Percentiles rank a stretch among this genome's conserved stretches.
phyloP scores from a whole-genome alignment of 2,797 vertebrate genomes.

The Megaceryle alcyon region DNA sequence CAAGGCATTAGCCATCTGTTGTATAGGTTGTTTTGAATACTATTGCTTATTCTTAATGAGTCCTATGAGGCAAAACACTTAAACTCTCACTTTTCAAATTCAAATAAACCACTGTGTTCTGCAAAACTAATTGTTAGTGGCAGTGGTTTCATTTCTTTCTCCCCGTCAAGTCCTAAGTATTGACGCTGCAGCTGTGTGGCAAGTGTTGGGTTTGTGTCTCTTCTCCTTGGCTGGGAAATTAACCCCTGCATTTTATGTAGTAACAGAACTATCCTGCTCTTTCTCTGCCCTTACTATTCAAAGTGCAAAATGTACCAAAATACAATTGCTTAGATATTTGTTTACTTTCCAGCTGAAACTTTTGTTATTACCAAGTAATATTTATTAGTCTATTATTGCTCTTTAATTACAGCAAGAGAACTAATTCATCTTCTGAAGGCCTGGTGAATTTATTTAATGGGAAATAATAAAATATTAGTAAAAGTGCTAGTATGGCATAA shows the following conservation, averaged over 20 bases:
- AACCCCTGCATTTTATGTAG: not conserved
- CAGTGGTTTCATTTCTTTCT: not conserved
- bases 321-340: not conserved
- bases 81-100: slow-evolving; percentile 56
- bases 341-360: not conserved
- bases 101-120: slow-evolving; percentile 14
- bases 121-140: not conserved
- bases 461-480: not conserved
- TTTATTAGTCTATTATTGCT: not conserved
- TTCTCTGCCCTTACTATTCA: not conserved
- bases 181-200: not conserved
- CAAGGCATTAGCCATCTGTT: slow-evolving; percentile 42
- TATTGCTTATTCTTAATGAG: slow-evolving; percentile 15
- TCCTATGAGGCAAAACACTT: slow-evolving; percentile 41
- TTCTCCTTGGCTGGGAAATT: not conserved
- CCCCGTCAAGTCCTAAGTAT: not conserved
- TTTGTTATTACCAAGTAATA: not conserved
- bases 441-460: not conserved
- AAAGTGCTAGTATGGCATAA: not conserved
- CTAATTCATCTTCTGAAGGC: not conserved
- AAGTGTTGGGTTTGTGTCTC: not conserved
- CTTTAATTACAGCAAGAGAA: not conserved
- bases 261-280: not conserved
- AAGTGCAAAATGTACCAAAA: not conserved
- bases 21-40: slow-evolving; percentile 5